phyloP scores from a whole-genome alignment of 2,888 invertebrate species.

The Monochamus alternatus region DNA sequence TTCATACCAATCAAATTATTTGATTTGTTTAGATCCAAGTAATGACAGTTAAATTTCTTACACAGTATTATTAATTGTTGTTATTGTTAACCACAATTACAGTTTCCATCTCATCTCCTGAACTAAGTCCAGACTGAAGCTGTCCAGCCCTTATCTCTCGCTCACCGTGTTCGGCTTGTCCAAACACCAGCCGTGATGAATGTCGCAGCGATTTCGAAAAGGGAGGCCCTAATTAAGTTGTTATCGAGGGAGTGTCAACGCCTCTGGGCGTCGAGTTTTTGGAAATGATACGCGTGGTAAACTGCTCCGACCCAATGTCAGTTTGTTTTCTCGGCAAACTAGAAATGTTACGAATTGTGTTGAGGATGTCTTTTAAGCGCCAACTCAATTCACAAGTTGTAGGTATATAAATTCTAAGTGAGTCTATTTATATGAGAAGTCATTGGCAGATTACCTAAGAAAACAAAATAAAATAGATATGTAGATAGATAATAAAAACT shows the following conservation, averaged over 20 bases:
- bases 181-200: slow-evolving; percentile 34
- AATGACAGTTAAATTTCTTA: too few relatives aligned
- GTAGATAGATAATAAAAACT: too few relatives aligned
- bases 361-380: not conserved
- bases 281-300: slow-evolving; percentile 35
- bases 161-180: slow-evolving; percentile 31
- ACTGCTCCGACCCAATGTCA: not conserved
- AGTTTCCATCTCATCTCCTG: not conserved
- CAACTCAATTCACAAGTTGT: not conserved
- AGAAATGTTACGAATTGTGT: not conserved
- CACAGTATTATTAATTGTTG: too few relatives aligned
- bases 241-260: slow-evolving; percentile 41
- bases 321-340: slow-evolving; percentile 11
- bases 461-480: too few relatives aligned
- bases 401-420: not conserved
- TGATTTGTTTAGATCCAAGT: too few relatives aligned
- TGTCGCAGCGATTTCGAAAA: slow-evolving; percentile 33
- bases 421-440: too few relatives aligned
- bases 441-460: too few relatives aligned
- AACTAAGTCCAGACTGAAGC: slow-evolving; percentile 14
- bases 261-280: slow-evolving; percentile 27
- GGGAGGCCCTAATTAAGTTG: slow-evolving; percentile 41
- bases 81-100: too few relatives aligned
- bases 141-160: slow-evolving; percentile 27
- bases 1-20: too few relatives aligned